Conservation (phyloP, 2,888 invertebrate species). For the Aleiodes testaceus region DNA sequence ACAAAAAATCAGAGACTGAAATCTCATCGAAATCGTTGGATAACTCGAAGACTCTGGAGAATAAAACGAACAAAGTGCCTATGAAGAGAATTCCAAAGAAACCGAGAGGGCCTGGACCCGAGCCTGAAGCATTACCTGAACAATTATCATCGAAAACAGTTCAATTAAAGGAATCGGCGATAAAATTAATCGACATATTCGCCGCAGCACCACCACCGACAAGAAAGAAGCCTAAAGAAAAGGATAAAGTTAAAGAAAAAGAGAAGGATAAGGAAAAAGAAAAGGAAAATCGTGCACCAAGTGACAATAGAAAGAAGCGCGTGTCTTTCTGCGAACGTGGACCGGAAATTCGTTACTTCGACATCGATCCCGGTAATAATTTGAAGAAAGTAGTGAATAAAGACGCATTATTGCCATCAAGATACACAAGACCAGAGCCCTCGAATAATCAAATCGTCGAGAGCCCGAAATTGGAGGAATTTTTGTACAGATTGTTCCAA, state of each 20-base stretch:
- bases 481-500: slow-evolving; percentile 75
- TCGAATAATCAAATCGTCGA: slow-evolving; percentile 59
- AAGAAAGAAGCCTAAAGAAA: slow-evolving; percentile 53
- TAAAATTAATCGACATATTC: slow-evolving; percentile 42
- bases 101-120: not conserved
- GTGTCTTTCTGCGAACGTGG: slow-evolving; percentile 58
- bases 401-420: slow-evolving; percentile 59
- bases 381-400: slow-evolving; percentile 60
- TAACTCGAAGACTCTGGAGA: not conserved
- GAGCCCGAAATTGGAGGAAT: slow-evolving; percentile 65
- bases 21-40: slow-evolving; percentile 1
- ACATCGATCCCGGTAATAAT: slow-evolving; percentile 55
- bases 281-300: slow-evolving; percentile 38
- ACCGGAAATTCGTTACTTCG: slow-evolving; percentile 48
- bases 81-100: not conserved
- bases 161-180: slow-evolving; percentile 34
- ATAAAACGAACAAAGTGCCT: slow-evolving; percentile 8
- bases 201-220: slow-evolving; percentile 36
- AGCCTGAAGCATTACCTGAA: not conserved
- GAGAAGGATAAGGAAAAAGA: slow-evolving; percentile 70
- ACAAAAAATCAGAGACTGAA: not conserved
- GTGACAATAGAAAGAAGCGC: slow-evolving; percentile 47
- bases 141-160: slow-evolving; percentile 3
- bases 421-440: slow-evolving; percentile 38
- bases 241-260: not conserved